Evolutionary conservation across 2,888 invertebrate genomes (phyloP).

Genomic region (Chrysotoxum bicinctum): DNA sequence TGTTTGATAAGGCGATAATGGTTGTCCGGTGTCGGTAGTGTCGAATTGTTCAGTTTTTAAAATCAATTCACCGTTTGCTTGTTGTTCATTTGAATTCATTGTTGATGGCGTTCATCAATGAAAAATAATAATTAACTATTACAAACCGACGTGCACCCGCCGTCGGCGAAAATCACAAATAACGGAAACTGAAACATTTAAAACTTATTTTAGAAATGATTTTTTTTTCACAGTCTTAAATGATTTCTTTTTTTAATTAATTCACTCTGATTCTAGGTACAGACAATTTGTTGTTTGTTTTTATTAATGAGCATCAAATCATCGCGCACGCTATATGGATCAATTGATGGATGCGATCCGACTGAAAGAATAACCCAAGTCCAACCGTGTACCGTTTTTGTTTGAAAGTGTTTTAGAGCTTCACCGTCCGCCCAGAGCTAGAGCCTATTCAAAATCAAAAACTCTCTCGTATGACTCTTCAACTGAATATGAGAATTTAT

Average conservation of each 20-base stretch:
- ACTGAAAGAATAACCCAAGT: conserved; percentile 44
- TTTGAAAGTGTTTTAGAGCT: not conserved
- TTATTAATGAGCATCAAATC: not conserved
- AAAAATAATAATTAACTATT: not conserved
- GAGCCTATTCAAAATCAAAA: conserved; percentile 51
- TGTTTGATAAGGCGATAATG: conserved; percentile 19
- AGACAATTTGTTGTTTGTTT: not conserved
- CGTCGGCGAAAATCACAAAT: conserved; percentile 37
- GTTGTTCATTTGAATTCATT: conserved; percentile 69
- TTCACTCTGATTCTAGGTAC: not conserved
- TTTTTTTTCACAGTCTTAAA: not conserved
- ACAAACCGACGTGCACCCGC: conserved; percentile 2
- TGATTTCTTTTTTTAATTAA: not conserved
- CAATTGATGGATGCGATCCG: conserved; percentile 52
- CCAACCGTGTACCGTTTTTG: conserved; percentile 21
- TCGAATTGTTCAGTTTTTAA: conserved; percentile 68
- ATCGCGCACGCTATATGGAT: conserved; percentile 34
- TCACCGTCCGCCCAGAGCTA: conserved; percentile 21
- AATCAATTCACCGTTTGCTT: conserved; percentile 59
- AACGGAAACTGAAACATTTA: conserved; percentile 38
- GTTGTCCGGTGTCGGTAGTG: conserved; percentile 31
- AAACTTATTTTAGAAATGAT: not conserved
- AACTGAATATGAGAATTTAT: conserved; percentile 55
- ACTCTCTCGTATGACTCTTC: conserved; percentile 45
- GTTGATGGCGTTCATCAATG: conserved; percentile 51